Evolutionary conservation across 2,113 vertebrate genomes (phyloP).

Genomic region (Dicentrarchus labrax): DNA sequence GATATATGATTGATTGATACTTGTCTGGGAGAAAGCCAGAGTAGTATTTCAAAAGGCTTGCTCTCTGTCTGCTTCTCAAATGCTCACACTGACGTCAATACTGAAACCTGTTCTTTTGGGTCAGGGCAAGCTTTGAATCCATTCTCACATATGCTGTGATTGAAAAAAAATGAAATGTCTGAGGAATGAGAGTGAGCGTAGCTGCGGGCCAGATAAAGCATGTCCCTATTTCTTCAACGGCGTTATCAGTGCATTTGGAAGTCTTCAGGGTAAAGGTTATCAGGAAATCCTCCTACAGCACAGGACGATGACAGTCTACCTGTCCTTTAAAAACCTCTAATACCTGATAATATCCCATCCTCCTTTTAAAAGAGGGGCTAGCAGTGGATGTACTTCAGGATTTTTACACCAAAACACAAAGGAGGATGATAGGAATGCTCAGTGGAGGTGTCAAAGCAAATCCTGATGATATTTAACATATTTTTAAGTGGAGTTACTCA

Average conservation of each 20-base stretch:
- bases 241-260: slow-evolving; percentile 44
- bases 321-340: slow-evolving; percentile 60
- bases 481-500: not conserved
- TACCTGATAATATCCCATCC: slow-evolving; percentile 45
- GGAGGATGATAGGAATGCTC: not conserved
- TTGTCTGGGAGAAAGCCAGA: not conserved
- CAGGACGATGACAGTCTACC: slow-evolving; percentile 40
- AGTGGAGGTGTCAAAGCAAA: not conserved
- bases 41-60: slow-evolving; percentile 31
- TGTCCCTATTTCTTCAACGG: slow-evolving; percentile 42
- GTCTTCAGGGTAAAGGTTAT: slow-evolving; percentile 70
- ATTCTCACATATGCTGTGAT: slow-evolving; percentile 46
- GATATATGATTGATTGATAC: not conserved
- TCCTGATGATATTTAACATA: not conserved
- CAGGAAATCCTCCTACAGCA: slow-evolving; percentile 50
- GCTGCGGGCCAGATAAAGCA: slow-evolving; percentile 53
- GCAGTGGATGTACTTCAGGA: not conserved
- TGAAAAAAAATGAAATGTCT: slow-evolving; percentile 54
- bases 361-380: slow-evolving; percentile 1
- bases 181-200: slow-evolving; percentile 14
- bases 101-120: slow-evolving; percentile 26
- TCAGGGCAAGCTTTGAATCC: slow-evolving; percentile 63
- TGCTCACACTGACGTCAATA: slow-evolving; percentile 37
- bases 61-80: slow-evolving; percentile 1
- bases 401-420: slow-evolving; percentile 4